Conservation (phyloP, 2,797 vertebrate species). For the Chaunax sp. region DNA sequence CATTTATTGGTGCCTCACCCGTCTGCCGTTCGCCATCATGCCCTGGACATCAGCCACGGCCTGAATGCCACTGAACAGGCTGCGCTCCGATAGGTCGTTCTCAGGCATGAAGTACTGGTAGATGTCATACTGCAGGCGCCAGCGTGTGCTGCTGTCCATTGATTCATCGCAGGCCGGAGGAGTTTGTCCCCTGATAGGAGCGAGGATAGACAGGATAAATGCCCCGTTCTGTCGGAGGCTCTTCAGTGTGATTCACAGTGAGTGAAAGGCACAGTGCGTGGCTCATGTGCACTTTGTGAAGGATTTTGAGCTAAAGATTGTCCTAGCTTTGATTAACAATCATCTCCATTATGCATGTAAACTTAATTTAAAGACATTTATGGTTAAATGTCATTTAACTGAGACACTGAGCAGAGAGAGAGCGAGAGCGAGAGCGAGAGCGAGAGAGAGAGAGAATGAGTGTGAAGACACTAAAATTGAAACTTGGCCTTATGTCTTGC, state of each 20-base stretch:
- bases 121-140: conserved; percentile 91
- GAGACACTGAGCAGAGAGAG: background rate
- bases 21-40: conserved; percentile 78
- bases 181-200: conserved; percentile 76
- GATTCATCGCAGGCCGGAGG: conserved; percentile 83
- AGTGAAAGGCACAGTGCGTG: background rate
- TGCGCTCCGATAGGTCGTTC: conserved; percentile 85
- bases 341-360: background rate
- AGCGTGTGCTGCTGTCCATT: conserved; percentile 68
- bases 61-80: conserved; percentile 83
- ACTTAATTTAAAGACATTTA: background rate
- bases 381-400: background rate
- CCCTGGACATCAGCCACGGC: conserved; percentile 81
- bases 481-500: background rate
- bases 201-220: background rate
- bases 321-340: background rate
- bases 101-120: conserved; percentile 94
- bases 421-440: background rate
- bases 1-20: conserved; percentile 74
- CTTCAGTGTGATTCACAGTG: background rate
- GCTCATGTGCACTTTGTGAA: too few relatives aligned
- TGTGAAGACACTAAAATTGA: conserved; percentile 1
- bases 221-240: too few relatives aligned
- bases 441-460: background rate
- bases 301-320: too few relatives aligned